Evolutionary conservation across 2,888 invertebrate genomes (phyloP), one percentile per base, ranked within the genome.

Genomic region (Phytoseiulus persimilis): DNA sequence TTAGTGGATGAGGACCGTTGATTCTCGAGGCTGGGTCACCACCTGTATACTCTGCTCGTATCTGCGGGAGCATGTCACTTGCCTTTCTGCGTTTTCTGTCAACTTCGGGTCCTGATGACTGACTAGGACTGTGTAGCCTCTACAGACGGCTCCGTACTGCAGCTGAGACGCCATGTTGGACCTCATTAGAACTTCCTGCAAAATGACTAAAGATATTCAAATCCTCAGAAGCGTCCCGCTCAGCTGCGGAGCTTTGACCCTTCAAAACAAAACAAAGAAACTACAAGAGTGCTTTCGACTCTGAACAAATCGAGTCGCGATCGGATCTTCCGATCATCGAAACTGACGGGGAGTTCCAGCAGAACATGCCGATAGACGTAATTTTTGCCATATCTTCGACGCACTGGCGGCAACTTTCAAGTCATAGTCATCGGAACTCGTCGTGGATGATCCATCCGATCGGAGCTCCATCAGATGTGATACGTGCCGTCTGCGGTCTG

Each of bases 111-210:
- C 87, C 39, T 87, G 87, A 33, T 87, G 45, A n/a, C 87, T 87
- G 33, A 87, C 87, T 3, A 87, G 87, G 6, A 87, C 87, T 32
- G 87, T 87, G 33, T 87, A 87, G 33, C 87, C 87, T 31, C 87
- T 33, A 87, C 87, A 87, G 23, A 87, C 45, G 45, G 87, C 87
- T 33, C 39, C 87, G 87, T 87, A 87, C 18, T 87, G 39, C n/a
- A 87, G 45, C 33, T 87, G 32, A 33, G 33, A 23, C 87, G 31
- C 33, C 18, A 31, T 31, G 39, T 39, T 39, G 39, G 5, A 9
- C 39, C 39, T 39, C 39, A 65, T 65, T 3, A 2, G 28, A 65
- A 28, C 14, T 65, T 65, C 18, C 65, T 65, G 65, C 65, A 28
- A 65, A 65, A 65, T 65, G 18, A 65, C 18, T 65, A 23, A 28